Evolutionary conservation across 2,113 vertebrate genomes (phyloP), one percentile per base, ranked within the genome.

Genomic region (Notothenia rossii): DNA sequence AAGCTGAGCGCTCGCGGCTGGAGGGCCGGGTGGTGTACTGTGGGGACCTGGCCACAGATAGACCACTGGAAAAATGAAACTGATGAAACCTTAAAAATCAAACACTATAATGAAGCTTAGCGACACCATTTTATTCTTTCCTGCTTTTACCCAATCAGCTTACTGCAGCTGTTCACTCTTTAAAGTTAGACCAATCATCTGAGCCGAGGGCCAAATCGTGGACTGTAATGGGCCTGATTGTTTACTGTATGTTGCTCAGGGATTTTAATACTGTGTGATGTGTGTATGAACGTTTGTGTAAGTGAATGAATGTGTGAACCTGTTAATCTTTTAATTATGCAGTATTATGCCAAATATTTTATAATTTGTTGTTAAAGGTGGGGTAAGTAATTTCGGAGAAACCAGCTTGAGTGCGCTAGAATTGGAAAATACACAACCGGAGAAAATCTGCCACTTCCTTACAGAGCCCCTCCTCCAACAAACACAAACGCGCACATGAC

Each of bases 1-100:
- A 94, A 74, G 95, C 95, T 0, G 95, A 96, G 74, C 94, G 88
- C 13, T 86, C 95, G 0, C 90, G 95, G 17, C 67, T 89, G 81
- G 94, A 95, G 82, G 87, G 79, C 90, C 91, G 92, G 67, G 93
- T 95, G 36, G 82, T 96, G 48, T 55, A 87, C 84, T 93, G 92
- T 61, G 84, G 33, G 22, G 63, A 75, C 17, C 2, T 1, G 0
- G 3, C 3, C 43, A 61, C 1, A 79, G 33, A n/a, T 50, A 64
- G 50, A 68, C 0, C 14, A 29, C 54, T 8, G 5, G 5, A 29
- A 43, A 75, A 48, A 70, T n/a, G 2, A 60, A 59, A 49, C 36
- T 51, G 1, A 40, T 56, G 2, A 25, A 5, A 18, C 14, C 46
- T 22, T 40, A 58, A 63, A 49, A 64, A 54, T 65, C 6, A 59